phyloP scores from a whole-genome alignment of 2,113 vertebrate species.

The Oryzias celebensis region DNA sequence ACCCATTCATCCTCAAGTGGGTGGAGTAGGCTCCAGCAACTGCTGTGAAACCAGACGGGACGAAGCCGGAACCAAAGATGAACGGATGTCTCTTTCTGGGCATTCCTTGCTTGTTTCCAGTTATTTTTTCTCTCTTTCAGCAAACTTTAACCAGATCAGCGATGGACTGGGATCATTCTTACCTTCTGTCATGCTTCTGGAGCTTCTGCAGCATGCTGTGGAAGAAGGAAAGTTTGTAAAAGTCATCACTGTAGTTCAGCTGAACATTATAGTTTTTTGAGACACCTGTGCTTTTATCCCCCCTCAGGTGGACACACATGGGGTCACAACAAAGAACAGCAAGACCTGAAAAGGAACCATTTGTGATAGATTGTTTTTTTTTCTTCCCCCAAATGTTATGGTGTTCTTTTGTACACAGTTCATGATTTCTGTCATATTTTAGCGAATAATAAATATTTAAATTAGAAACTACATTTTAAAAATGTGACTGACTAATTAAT shows the following conservation, averaged over 20 bases:
- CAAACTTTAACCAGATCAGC: conserved; percentile 1
- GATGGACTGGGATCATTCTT: conserved; percentile 12
- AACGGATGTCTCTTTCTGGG: background rate
- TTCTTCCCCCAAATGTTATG: background rate
- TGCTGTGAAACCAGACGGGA: too few species aligned
- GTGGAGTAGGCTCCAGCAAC: too few species aligned
- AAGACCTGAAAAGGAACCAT: conserved; percentile 4
- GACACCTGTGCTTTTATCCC: background rate
- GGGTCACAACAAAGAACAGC: background rate
- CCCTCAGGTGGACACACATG: conserved; percentile 24
- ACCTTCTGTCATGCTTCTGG: conserved; percentile 16
- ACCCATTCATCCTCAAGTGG: too few species aligned
- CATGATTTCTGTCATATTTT: background rate
- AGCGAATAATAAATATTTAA: background rate
- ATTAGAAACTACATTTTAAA: background rate
- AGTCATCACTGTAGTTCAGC: background rate
- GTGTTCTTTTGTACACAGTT: background rate
- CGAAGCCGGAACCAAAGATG: too few species aligned
- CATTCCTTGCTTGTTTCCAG: background rate
- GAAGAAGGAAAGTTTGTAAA: conserved; percentile 32
- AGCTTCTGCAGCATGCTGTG: conserved; percentile 30
- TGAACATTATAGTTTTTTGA: background rate
- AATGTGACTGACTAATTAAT: background rate
- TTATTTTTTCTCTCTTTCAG: conserved; percentile 16
- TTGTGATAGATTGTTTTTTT: conserved; percentile 6